Base-by-base conservation (phyloP, 2,113 vertebrate species). In the Galbula dea region DNA sequence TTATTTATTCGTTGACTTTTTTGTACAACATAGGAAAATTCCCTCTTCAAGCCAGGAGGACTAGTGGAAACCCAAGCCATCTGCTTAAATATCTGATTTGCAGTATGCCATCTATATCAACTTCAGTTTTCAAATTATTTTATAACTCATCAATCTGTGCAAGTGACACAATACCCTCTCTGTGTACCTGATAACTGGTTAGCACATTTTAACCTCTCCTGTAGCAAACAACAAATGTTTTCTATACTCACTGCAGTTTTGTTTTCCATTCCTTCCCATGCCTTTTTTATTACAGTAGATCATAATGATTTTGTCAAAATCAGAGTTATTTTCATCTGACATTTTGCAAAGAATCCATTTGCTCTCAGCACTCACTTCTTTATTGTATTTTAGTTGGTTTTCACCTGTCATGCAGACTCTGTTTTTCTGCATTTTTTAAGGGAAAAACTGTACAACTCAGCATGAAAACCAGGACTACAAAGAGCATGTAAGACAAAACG, bases 11-110 rank as follows among this genome's bases (percentile, higher is more conserved):
- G 2, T 20, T 89, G 61, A 55, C 43, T 83, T 91, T 94, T 96
- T 90, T 91, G 45, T 66, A 79, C 24, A 76, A 13, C 71, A 71
- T 36, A 88, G 68, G 36, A 59, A 90, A 94, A 94, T 73, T 93
- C 54, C 69, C n/a, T 63, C 24, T 93, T 86, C 54, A 78, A 83
- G 46, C n/a, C 94, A 94, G 85, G 89, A 90, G 92, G 92, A 90
- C 91, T 54, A 75, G 54, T 78, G 77, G 94, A 95, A 90, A 84
- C 72, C 79, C 73, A 41, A 57, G 41, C 96, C 96, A 97, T 96
- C 96, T 97, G 96, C 84, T 97, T 94, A 94, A 94, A 94, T 79
- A 88, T 77, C 86, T 95, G 83, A 94, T 96, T 93, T 96, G 83
- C 84, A 92, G 62, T 81, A 78, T 82, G 81, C 68, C 72, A 76